phyloP scores from a whole-genome alignment of 2,888 invertebrate species.

The Hipparchia semele region DNA sequence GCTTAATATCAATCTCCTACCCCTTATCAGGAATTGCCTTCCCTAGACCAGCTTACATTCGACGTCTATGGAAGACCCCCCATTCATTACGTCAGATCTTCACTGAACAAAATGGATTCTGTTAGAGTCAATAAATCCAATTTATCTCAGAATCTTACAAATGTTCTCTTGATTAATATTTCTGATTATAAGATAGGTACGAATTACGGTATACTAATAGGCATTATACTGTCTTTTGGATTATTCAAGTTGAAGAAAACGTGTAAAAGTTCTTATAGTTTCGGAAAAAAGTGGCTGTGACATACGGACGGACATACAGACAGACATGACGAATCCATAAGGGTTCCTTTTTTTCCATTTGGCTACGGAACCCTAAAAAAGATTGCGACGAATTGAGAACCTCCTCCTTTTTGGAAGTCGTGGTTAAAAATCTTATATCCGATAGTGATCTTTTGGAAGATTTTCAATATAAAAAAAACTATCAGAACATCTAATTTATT shows the following conservation, averaged over 20 bases:
- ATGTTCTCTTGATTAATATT: conserved; percentile 5
- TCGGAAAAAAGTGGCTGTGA: too few relatives aligned
- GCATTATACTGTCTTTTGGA: not conserved
- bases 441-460: too few relatives aligned
- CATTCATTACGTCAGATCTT: conserved; percentile 36
- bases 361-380: too few relatives aligned
- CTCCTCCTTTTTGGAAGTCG: too few relatives aligned
- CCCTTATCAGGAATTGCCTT: conserved; percentile 28
- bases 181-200: not conserved
- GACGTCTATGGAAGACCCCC: conserved; percentile 33
- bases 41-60: conserved; percentile 31
- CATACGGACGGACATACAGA: too few relatives aligned
- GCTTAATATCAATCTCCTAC: conserved; percentile 33
- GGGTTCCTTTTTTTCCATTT: too few relatives aligned
- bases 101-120: conserved; percentile 34
- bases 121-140: conserved; percentile 34
- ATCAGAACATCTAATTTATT: too few relatives aligned
- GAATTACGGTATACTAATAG: not conserved
- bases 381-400: too few relatives aligned
- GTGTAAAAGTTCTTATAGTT: too few relatives aligned
- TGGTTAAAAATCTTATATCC: too few relatives aligned
- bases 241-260: not conserved
- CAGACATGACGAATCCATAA: too few relatives aligned
- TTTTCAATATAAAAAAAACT: too few relatives aligned
- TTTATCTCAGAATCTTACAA: conserved; percentile 19